Base-by-base conservation (phyloP, 2,797 vertebrate genomes). In the Poecilia wingei region DNA sequence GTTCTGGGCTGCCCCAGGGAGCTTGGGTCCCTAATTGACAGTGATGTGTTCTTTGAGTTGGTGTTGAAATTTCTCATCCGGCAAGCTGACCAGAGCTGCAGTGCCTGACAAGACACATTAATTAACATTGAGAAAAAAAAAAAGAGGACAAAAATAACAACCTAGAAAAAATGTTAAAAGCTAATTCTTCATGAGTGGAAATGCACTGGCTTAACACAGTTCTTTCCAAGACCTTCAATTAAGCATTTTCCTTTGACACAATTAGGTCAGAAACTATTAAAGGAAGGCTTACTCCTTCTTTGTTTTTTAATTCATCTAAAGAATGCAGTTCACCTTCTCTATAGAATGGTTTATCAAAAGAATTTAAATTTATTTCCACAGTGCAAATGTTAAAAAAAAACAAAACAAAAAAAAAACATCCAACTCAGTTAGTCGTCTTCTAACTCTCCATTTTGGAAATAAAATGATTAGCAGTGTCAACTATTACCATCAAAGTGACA, bases 41-140 rank as follows among this genome's bases (percentile, higher is more conserved):
- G 93, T 94, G 94, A 96, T 94, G 90, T 94, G 94, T 94, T 95
- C 91, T 94, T 94, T 92, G 92, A 94, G 90, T 94, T 82, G 84
- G 76, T 88, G 89, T 88, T 83, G 88, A 89, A 93, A 94, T 90
- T 91, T 87, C 90, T 93, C 91, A 91, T 87, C 86, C 92, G 92
- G 84, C 81, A 51, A 89, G 91, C 85, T 91, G 92, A 93, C 90
- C 92, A 59, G 91, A 91, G 88, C 87, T 72, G 82, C 82, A 81
- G 89, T 79, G 90, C 90, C 94, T 94, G 94, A 94, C 93, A 92
- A 89, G 86, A 87, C 84, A 91, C 92, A 93, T 94, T 95, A 94
- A 95, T 95, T 95, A 95, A 93, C 84, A 84, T 25, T 33, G 49
- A 20, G 18, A 3, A 4, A 64, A 16, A 72, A 13, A 47, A 51